Base-by-base conservation (phyloP, 2,797 vertebrate species). In the Xyrichtys novacula region DNA sequence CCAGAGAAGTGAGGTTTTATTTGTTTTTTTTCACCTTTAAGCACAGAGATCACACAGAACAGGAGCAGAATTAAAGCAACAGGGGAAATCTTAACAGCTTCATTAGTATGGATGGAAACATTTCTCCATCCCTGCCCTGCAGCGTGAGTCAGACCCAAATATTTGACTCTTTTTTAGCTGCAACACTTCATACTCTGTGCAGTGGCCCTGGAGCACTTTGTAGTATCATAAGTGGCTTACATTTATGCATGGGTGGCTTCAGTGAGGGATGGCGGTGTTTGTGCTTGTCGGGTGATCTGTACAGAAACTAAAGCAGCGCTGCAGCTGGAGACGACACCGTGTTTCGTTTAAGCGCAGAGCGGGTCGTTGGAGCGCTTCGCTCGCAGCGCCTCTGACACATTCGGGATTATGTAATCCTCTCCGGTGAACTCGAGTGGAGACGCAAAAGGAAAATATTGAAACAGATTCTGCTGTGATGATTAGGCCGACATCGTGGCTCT, bases 71-170 rank as follows among this genome's bases (percentile, higher is more conserved):
- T 26, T 2, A 38, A 36, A 26, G 23, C 54, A 36, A n/a, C 57
- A 49, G 26, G 56, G 56, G 56, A 71, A 71, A 76, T 71, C 64
- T 55, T 32, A 39, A 43, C 23, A 16, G 25, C 17, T 43, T 43
- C 57, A 73, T 72, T 63, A 54, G 61, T 31, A 57, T 64, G 65
- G 61, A 55, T 63, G 48, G 53, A 52, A 67, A 31, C 42, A 3
- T 60, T 53, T 19, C n/a, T 48, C 16, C 26, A 2, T 26, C 39
- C 47, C 31, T 26, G 52, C 22, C 15, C 1, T 3, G 25, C 69
- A 53, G 22, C 36, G 52, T 16, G 32, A 38, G 38, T 64, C 12
- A 19, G 6, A 43, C 34, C 19, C 12, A 19, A 3, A 43, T 26
- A n/a, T 7, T 36, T 46, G 38, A 34, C 46, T 49, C 50, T 57